Conservation (phyloP, 2,113 vertebrate genomes). For the Oncorhynchus clarkii region DNA sequence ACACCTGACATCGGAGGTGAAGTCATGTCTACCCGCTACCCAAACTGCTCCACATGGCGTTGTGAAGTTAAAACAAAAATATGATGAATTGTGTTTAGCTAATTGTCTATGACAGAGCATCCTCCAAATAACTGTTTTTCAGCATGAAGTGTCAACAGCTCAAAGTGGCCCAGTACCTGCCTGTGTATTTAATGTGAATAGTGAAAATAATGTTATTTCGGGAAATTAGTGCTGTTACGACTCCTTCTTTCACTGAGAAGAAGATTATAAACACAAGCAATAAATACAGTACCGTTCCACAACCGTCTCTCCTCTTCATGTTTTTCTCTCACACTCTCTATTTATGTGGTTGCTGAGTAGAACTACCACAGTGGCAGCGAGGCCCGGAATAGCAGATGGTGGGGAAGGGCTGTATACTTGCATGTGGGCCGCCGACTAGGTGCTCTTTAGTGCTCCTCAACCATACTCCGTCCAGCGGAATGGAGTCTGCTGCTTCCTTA, state of each 20-base stretch:
- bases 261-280: neutral
- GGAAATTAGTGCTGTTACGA: neutral
- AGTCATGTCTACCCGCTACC: conserved; percentile 22
- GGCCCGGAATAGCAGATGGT: conserved; percentile 66
- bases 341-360: conserved; percentile 58
- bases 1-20: conserved; percentile 17
- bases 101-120: neutral
- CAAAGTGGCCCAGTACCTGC: neutral
- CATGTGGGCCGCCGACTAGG: conserved; percentile 67
- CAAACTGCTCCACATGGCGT: neutral
- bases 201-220: too few relatives aligned
- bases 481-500: conserved; percentile 70
- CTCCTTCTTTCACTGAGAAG: neutral
- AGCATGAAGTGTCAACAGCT: neutral
- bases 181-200: neutral
- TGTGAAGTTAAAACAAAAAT: neutral
- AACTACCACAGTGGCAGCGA: conserved; percentile 57
- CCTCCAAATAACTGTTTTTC: too few relatives aligned
- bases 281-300: neutral
- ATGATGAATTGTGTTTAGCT: neutral
- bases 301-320: conserved; percentile 26
- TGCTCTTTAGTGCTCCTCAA: conserved; percentile 57
- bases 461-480: conserved; percentile 62
- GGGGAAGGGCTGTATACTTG: conserved; percentile 59
- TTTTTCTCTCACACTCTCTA: conserved; percentile 30